Conservation (phyloP, 2,888 invertebrate species). For the Hydriomena furcata region DNA sequence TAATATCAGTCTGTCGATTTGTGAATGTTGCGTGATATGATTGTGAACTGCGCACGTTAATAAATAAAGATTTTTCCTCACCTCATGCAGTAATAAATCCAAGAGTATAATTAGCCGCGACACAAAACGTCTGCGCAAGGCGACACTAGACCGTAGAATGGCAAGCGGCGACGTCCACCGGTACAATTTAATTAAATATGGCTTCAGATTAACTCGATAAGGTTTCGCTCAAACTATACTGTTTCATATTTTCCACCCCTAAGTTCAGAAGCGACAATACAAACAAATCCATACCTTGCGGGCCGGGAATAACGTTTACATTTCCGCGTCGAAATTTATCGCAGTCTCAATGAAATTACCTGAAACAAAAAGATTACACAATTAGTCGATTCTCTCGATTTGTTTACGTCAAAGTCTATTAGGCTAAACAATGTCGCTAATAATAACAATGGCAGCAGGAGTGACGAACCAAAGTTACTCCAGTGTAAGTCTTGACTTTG, state of each 20-base stretch:
- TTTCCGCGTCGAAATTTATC: conserved; percentile 39
- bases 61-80: conserved; percentile 35
- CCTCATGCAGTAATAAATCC: conserved; percentile 39
- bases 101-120: conserved; percentile 30
- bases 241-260: conserved; percentile 71
- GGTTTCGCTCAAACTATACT: conserved; percentile 77
- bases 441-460: conserved; percentile 73
- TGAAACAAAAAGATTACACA: conserved; percentile 74
- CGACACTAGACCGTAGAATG: conserved; percentile 63
- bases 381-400: conserved; percentile 67
- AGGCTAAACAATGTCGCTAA: conserved; percentile 73
- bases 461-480: conserved; percentile 80
- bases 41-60: neutral
- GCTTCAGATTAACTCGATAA: conserved; percentile 78
- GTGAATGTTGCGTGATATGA: too few relatives aligned
- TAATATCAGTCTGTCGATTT: too few relatives aligned
- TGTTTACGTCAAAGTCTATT: conserved; percentile 71
- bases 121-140: conserved; percentile 55
- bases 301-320: conserved; percentile 29
- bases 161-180: conserved; percentile 56
- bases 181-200: conserved; percentile 82
- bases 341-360: conserved; percentile 58
- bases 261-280: conserved; percentile 39
- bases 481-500: conserved; percentile 77
- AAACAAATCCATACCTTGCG: conserved; percentile 35